These are phyloP conservation scores for Cladopsammia gracilis DNA, from an alignment of 64 coral and sea anemone species.

Conservation along the genomic window DNA sequence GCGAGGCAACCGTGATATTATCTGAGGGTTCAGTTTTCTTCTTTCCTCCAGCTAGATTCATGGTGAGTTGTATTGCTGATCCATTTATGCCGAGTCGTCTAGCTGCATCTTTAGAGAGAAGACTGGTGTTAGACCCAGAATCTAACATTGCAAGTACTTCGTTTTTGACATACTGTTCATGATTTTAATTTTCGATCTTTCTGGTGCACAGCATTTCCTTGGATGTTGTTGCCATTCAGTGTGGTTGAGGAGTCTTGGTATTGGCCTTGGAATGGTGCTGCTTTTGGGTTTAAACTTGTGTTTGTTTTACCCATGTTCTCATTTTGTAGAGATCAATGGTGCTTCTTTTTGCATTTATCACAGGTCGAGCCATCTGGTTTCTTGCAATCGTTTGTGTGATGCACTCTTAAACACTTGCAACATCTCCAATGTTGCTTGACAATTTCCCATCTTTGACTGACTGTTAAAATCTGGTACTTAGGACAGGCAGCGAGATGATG, in stretches of 20 bases:
- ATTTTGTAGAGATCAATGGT: slow-evolving; percentile 64
- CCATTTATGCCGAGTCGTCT: too few species aligned
- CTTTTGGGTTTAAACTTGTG: slow-evolving; percentile 5
- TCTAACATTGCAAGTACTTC: slow-evolving; percentile 67
- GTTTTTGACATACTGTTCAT: slow-evolving; percentile 10
- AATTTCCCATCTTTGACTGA: slow-evolving; percentile 57
- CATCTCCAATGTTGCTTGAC: slow-evolving; percentile 39
- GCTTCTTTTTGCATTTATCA: slow-evolving; percentile 52
- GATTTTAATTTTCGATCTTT: slow-evolving; percentile 36
- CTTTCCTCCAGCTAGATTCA: too few species aligned
- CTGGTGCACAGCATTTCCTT: slow-evolving; percentile 8
- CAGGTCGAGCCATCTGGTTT: slow-evolving; percentile 66
- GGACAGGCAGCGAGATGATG: slow-evolving; percentile 67
- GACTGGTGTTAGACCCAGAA: slow-evolving; percentile 60
- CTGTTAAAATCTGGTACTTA: slow-evolving; percentile 32
- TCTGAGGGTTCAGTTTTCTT: too few species aligned
- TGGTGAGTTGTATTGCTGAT: too few species aligned
- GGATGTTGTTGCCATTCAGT: background rate
- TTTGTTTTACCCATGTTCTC: slow-evolving; percentile 1
- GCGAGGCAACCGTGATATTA: too few species aligned
- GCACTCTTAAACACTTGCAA: slow-evolving; percentile 57
- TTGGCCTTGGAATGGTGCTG: background rate
- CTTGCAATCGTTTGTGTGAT: slow-evolving; percentile 69
- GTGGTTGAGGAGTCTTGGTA: background rate
- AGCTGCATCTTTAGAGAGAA: background rate